Evolutionary conservation across 2,888 invertebrate species (phyloP), one percentile per base, ranked within the genome.

Genomic region (Drosophila dives): DNA sequence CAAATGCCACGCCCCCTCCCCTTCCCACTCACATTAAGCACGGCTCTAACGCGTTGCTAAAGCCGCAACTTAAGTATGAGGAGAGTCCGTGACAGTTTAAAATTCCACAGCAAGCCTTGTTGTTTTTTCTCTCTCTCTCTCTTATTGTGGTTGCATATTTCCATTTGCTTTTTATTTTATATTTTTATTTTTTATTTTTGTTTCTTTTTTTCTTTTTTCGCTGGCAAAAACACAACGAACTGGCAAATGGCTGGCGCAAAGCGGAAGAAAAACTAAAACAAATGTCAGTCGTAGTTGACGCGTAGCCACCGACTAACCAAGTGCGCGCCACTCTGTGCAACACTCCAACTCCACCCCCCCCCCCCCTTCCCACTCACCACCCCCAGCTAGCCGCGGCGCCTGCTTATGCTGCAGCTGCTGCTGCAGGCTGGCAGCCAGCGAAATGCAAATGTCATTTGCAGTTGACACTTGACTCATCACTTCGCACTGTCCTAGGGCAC

Each of bases 181-280:
- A 20, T 70, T 48, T 56, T 38, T 73, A 34, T 53, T 66, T 50
- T 50, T 23, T 61, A 45, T 53, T 61, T 64, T 51, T 67, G 17
- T 62, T 49, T 38, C 42, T 48, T 26, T 26, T 38, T 26, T 51
- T 61, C 40, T 66, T 50, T 42, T 55, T 33, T 29, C 62, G 64
- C 63, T 40, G 50, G 81, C 77, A 85, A 79, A 85, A 87, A 77
- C 81, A 89, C 76, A 79, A 75, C 79, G 83, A 83, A 87, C 86
- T 84, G 89, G 86, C 86, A 87, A 87, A 87, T 87, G 86, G 89
- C 86, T 84, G 71, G 83, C 84, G 84, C 82, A 87, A 87, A 89
- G 89, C 86, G 86, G 89, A 87, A 86, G 86, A 89, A 89, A 89
- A 87, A 87, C 89, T 87, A 87, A 87, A 87, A 87, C 86, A 87